phyloP scores from a whole-genome alignment of 2,113 vertebrate genomes.

The Rhinolophus sinicus region DNA sequence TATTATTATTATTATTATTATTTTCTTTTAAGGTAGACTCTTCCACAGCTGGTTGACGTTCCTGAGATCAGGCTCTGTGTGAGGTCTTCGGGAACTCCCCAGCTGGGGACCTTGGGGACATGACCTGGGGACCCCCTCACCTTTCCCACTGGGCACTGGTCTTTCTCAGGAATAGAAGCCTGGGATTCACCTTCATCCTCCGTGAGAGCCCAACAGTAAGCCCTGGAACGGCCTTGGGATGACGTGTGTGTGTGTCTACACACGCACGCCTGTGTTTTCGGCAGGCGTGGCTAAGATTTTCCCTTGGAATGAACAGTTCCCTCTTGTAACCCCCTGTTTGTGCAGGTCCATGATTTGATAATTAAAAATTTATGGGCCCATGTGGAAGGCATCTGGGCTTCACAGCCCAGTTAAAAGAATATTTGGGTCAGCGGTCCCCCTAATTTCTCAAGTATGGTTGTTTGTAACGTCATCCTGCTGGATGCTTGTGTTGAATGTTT shows the following conservation, averaged over 20 bases:
- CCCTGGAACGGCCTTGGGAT: neutral
- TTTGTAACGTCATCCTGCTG: neutral
- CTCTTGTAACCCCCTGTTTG: slow-evolving; percentile 2
- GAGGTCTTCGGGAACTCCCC: neutral
- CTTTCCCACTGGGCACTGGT: neutral
- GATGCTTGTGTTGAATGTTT: neutral
- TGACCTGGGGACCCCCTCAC: neutral
- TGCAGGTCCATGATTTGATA: slow-evolving; percentile 11
- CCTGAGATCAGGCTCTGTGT: neutral
- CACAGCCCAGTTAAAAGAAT: slow-evolving; percentile 23
- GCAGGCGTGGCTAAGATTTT: neutral
- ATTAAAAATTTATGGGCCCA: neutral
- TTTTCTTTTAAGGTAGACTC: neutral
- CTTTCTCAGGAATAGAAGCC: neutral
- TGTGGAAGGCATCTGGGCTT: slow-evolving; percentile 50
- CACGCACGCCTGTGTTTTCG: neutral
- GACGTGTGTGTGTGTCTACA: neutral
- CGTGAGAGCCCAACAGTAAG: neutral
- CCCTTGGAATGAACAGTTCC: slow-evolving; percentile 23
- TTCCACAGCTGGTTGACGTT: neutral
- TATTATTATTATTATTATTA: no score
- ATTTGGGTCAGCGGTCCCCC: slow-evolving; percentile 6
- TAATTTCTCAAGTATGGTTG: neutral
- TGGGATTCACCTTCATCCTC: neutral
- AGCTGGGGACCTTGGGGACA: neutral